phyloP scores from a whole-genome alignment of 2,797 vertebrate species.

The Diglossa cyanea region DNA sequence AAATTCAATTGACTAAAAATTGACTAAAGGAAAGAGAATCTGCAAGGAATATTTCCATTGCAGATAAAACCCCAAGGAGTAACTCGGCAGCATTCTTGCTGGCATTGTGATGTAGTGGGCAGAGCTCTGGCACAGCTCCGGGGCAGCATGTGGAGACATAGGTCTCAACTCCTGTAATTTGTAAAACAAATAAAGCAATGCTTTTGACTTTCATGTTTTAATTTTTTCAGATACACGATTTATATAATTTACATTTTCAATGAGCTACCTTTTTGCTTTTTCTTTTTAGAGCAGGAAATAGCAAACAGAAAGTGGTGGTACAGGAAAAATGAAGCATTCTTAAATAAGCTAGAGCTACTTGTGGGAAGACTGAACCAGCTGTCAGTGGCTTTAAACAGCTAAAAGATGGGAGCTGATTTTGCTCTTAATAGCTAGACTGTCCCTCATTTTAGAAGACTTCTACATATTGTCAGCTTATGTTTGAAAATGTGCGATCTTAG shows the following conservation, averaged over 20 bases:
- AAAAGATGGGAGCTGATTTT: not conserved
- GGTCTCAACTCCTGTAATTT: not conserved
- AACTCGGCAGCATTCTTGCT: not conserved
- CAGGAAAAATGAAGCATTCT: not conserved
- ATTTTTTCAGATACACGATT: not conserved
- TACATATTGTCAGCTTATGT: slow-evolving; percentile 8
- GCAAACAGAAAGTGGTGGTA: not conserved
- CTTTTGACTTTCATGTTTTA: not conserved
- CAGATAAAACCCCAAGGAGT: not conserved
- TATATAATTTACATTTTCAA: not conserved
- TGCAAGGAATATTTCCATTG: not conserved
- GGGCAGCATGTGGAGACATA: not conserved
- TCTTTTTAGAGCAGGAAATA: not conserved
- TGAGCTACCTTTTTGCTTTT: not conserved
- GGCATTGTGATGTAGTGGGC: not conserved
- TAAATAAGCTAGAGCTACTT: slow-evolving; percentile 7
- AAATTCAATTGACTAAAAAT: not conserved
- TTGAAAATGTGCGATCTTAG: slow-evolving; percentile 12
- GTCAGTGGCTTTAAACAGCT: slow-evolving; percentile 1
- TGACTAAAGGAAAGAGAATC: not conserved
- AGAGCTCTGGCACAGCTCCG: not conserved
- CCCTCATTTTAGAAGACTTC: slow-evolving; percentile 9
- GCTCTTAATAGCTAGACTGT: slow-evolving; percentile 17
- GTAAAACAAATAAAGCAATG: not conserved
- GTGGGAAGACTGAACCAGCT: slow-evolving; percentile 24